Evolutionary conservation across 2,113 vertebrate species (phyloP), one percentile per base, ranked within the genome.

Genomic region (Pitta sordida): DNA sequence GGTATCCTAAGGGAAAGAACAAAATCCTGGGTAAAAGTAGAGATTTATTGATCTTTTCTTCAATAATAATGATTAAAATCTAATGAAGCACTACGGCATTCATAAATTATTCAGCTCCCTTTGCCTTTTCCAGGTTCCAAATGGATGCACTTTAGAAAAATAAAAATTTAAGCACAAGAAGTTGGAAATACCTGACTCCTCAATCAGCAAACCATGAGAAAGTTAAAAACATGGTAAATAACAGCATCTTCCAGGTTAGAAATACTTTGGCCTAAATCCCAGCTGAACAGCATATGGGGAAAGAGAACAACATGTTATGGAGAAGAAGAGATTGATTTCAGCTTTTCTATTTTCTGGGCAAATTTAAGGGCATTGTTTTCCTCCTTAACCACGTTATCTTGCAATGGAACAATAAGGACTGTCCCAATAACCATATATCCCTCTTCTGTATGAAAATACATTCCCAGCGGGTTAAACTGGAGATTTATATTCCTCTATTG

Each of bases 51-150:
- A 92, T 94, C 56, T 84, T 14, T 29, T 49, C 63, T 93, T 95
- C 85, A 96, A 94, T 91, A 88, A 90, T 90, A 95, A 86, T 83
- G 78, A 94, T 96, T 90, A 96, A 78, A 95, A 91, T 81, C 91
- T 94, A 89, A 88, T 65, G 39, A 70, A 84, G 75, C 36, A 86
- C 62, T 88, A 77, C 87, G 92, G 58, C 34, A 64, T 52, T 91
- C 91, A 83, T 94, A 96, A 96, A 95, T 95, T 95, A 95, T 94
- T 94, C 56, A 84, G 19, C 24, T 68, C 21, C 49, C 37, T 59
- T 88, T 67, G 73, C 15, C 11, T 74, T 53, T 79, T 64, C 68
- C n/a, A 48, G 29, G 79, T 91, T 69, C 30, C 60, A 94, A 68
- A 11, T 83, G 16, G 1, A 43, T 46, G 30, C 18, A 63, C 44